phyloP scores from a whole-genome alignment of 2,113 vertebrate species.

The Enhydra lutris region DNA sequence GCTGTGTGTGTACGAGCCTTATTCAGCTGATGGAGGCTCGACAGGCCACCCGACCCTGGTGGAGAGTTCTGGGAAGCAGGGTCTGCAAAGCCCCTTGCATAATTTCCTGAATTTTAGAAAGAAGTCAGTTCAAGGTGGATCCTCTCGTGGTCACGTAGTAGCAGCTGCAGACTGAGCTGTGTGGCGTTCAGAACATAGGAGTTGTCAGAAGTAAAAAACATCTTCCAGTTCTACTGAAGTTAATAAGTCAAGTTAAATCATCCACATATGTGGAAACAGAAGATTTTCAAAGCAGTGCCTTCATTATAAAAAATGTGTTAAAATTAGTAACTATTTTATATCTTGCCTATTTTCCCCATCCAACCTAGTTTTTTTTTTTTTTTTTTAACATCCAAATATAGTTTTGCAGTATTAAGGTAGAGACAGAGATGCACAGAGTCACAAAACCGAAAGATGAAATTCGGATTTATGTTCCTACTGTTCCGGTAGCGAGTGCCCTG shows the following conservation, averaged over 20 bases:
- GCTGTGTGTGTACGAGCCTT: conserved; percentile 46
- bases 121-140: conserved; percentile 54
- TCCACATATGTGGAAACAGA: conserved; percentile 67
- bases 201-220: conserved; percentile 43
- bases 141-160: background rate
- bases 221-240: conserved; percentile 67
- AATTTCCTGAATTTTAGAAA: conserved; percentile 53
- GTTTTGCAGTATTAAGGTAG: conserved; percentile 71
- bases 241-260: conserved; percentile 79
- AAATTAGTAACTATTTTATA: conserved; percentile 80
- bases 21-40: background rate
- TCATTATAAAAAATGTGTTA: conserved; percentile 79
- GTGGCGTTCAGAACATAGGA: background rate
- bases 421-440: background rate
- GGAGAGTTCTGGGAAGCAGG: conserved; percentile 58
- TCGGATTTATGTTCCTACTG: background rate
- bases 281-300: conserved; percentile 68
- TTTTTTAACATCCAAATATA: conserved; percentile 69
- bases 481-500: background rate
- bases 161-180: conserved; percentile 55
- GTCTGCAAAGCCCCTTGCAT: conserved; percentile 47
- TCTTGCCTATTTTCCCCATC: conserved; percentile 73
- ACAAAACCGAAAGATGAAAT: background rate
- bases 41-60: conserved; percentile 49
- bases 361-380: conserved; percentile 70